Evolutionary conservation across 2,888 invertebrate species (phyloP), one percentile per base, ranked within the genome.

Genomic region (Hirtodrosophila duncani): DNA sequence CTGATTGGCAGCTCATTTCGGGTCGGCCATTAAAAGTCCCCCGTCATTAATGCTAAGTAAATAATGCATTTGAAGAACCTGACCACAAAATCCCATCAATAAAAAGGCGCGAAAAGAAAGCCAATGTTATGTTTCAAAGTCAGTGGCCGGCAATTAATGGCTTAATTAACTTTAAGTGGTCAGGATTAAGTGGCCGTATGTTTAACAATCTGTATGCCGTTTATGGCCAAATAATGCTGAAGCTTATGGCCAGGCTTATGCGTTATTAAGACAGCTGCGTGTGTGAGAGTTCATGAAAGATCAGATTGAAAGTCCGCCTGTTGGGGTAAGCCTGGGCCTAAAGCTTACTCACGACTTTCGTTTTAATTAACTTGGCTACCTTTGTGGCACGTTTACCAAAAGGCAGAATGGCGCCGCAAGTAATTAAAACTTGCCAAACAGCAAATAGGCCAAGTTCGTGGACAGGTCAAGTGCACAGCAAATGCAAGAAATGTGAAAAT

Each of bases 351-450:
- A n/a, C n/a, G n/a, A n/a, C n/a, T n/a, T 56, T 41, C 48, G 36
- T 55, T 56, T 56, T 56, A 56, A 56, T 56, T 56, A 56, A 56
- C 56, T 56, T 55, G 56, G 46, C 36, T 56, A 56, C 56, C 56
- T 56, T 41, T 53, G 53, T 36, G 56, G 39, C 38, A 38, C 50
- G 24, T 53, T 55, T 21, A 31, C 20, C 33, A 27, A 29, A 38
- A 20, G 13, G 13, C 11, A 7, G 13, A 34, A 34, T 13, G 34
- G 11, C 34, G 13, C 21, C 14, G 13, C 56, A 41, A 37, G 55
- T 55, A 56, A 56, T 56, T 55, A 56, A 55, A 56, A 36, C 18
- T 20, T 36, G 38, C n/a, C n/a, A n/a, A n/a, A n/a, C n/a, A n/a
- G n/a, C n/a, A n/a, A n/a, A n/a, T n/a, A n/a, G n/a, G n/a, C n/a